Evolutionary conservation across 1,140 invertebrate genomes (phyloP).

Genomic region (Amyelois transitella): DNA sequence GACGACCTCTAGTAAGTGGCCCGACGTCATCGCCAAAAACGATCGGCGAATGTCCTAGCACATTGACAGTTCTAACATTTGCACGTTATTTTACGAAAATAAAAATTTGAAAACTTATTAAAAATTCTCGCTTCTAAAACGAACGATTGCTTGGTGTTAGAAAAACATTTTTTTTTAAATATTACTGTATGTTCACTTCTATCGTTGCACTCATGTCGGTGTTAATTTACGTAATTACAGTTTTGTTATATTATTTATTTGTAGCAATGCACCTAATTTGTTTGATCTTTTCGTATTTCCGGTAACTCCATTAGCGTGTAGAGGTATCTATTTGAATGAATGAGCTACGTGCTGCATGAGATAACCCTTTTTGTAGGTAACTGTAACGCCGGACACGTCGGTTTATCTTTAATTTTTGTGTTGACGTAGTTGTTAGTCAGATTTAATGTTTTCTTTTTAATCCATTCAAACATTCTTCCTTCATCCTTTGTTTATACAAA

Average conservation of each 20-base stretch:
- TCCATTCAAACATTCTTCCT: background rate
- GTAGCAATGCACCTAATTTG: constrained; percentile 27
- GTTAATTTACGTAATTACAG: constrained; percentile 35
- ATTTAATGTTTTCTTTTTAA: constrained; percentile 2
- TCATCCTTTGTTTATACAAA: background rate
- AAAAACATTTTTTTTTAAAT: constrained; percentile 39
- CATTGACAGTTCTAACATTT: constrained; percentile 64
- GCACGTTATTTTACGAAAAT: constrained; percentile 54
- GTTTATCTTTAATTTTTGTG: constrained; percentile 7
- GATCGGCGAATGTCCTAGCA: constrained; percentile 66
- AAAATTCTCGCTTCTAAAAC: constrained; percentile 61
- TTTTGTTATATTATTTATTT: constrained; percentile 37
- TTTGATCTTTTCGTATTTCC: constrained; percentile 22
- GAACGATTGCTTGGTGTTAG: constrained; percentile 67
- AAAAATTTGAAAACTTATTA: constrained; percentile 36
- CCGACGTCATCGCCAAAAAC: constrained; percentile 53
- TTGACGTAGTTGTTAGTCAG: constrained; percentile 11
- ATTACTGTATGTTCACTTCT: constrained; percentile 51
- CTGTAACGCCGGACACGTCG: background rate
- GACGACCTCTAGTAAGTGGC: constrained; percentile 93
- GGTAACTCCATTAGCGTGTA: constrained; percentile 50
- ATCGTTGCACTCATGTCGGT: constrained; percentile 60
- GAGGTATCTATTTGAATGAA: constrained; percentile 40
- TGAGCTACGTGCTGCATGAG: constrained; percentile 51
- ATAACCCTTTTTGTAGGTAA: constrained; percentile 25